A percentile compares a stretch with the other conserved stretches of the same genome.
phyloP scores from a whole-genome alignment of 2,113 vertebrate species.

The Ginglymostoma cirratum region DNA sequence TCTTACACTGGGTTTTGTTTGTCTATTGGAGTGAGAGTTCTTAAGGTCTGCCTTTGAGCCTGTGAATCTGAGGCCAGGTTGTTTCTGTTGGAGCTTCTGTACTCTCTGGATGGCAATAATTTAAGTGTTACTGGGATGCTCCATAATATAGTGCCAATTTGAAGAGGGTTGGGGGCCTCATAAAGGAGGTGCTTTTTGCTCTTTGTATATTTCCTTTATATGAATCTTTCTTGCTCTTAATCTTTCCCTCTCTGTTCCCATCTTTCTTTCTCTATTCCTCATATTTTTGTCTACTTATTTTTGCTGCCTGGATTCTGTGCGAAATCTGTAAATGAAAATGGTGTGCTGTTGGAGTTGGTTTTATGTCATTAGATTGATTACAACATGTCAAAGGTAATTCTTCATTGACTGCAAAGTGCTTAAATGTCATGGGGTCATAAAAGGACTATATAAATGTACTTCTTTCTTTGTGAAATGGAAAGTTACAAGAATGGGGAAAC shows the following conservation, averaged over 20 bases:
- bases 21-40: neutral
- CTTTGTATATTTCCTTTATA: neutral
- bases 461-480: neutral
- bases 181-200: neutral
- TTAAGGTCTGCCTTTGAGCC: neutral
- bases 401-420: neutral
- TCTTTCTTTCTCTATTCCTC: neutral
- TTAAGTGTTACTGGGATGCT: no score
- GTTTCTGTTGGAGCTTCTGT: neutral
- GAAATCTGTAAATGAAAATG: neutral
- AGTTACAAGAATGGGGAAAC: neutral
- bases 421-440: neutral
- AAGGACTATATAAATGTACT: neutral
- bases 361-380: neutral
- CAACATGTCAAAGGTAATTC: neutral
- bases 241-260: neutral
- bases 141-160: neutral
- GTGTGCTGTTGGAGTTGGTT: neutral
- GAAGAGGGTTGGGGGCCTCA: neutral
- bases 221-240: neutral
- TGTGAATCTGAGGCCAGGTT: neutral
- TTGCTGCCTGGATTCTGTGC: neutral
- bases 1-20: neutral
- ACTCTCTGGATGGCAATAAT: neutral
- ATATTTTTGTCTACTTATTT: neutral